Evolutionary conservation across 64 coral and sea anemone species (phyloP).

Genomic region (Anthopleura sola): DNA sequence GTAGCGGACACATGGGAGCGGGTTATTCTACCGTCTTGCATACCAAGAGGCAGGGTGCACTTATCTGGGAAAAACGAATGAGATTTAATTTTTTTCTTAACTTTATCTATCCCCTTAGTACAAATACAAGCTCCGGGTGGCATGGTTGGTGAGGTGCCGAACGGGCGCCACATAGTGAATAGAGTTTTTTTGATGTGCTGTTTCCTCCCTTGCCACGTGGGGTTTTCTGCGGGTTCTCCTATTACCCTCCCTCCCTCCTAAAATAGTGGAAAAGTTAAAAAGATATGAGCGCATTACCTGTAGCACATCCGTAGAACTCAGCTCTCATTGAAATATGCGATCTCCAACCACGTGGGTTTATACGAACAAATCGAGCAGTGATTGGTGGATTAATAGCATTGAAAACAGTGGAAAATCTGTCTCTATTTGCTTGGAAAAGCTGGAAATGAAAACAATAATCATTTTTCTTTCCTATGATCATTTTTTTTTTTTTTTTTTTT

Average conservation of each 20-base stretch:
- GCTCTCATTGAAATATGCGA: constrained; percentile 75
- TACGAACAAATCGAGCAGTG: constrained; percentile 26
- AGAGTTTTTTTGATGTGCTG: too few relatives aligned
- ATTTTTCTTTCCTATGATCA: too few relatives aligned
- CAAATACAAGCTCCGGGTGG: too few relatives aligned
- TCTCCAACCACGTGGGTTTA: constrained; percentile 66
- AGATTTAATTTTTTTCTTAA: too few relatives aligned
- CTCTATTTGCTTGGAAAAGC: constrained; percentile 85
- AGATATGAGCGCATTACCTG: constrained; percentile 1
- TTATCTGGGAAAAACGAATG: constrained; percentile 28
- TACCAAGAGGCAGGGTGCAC: constrained; percentile 57
- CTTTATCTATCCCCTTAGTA: too few relatives aligned
- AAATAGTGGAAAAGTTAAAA: too few relatives aligned
- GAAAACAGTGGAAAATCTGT: constrained; percentile 52
- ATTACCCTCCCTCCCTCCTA: too few relatives aligned
- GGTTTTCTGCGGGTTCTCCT: neutral
- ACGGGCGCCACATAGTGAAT: too few relatives aligned
- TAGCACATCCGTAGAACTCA: constrained; percentile 78
- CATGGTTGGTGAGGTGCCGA: too few relatives aligned
- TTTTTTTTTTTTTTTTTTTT: too few relatives aligned
- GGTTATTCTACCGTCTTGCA: constrained; percentile 70
- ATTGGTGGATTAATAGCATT: constrained; percentile 74
- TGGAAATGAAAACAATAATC: constrained; percentile 6
- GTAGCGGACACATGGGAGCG: constrained; percentile 35
- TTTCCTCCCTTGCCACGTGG: neutral